phyloP scores from a whole-genome alignment of 1,140 invertebrate species.

The Metaphire vulgaris region DNA sequence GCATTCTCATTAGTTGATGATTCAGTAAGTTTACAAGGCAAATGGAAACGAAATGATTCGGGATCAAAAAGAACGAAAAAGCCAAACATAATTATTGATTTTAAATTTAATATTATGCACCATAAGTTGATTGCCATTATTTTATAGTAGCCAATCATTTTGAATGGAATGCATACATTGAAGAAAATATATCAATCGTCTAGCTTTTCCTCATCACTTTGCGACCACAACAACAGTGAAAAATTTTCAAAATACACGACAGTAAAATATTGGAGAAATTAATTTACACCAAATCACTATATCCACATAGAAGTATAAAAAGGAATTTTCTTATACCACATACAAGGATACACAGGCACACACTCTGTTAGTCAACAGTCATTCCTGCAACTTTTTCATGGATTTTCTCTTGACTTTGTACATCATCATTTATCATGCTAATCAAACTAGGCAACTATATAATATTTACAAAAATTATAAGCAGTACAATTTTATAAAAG shows the following conservation, averaged over 20 bases:
- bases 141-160: background rate
- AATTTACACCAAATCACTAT: slow-evolving; percentile 1
- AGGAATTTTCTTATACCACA: too few relatives aligned
- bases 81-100: background rate
- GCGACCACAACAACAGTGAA: background rate
- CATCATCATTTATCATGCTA: background rate
- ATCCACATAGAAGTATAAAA: background rate
- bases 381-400: background rate
- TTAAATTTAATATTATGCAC: background rate
- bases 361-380: too few relatives aligned
- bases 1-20: background rate
- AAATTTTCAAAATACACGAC: background rate
- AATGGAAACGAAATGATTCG: background rate
- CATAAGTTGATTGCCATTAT: background rate
- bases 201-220: background rate
- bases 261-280: background rate
- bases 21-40: background rate
- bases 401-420: background rate
- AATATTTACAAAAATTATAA: background rate
- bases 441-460: background rate
- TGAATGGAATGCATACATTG: background rate
- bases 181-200: background rate
- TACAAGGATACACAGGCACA: too few relatives aligned
- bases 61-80: background rate
- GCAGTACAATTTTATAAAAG: background rate